Evolutionary conservation across 2,888 invertebrate species (phyloP), one percentile per base, ranked within the genome.

Genomic region (Heliconius aoede): DNA sequence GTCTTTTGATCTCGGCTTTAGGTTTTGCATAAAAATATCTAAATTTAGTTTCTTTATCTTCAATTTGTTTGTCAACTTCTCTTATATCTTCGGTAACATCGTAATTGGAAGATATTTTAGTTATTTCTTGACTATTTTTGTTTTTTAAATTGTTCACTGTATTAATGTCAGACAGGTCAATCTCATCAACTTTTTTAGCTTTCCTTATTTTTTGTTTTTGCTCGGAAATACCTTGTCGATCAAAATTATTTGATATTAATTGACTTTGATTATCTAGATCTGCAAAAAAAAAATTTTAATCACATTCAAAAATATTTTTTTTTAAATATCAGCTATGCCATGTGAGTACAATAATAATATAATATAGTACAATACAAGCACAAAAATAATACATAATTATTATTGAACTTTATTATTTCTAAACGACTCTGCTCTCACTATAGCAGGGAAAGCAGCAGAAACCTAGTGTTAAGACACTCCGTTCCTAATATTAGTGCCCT

Each of bases 71-170:
- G 4, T 60, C 65, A 51, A 75, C 79, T 32, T 73, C 69, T 76
- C 76, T 75, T 13, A 46, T 75, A 8, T 84, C 79, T 84, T 90
- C 90, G 24, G 83, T 86, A 0, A 88, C 89, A 84, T 86, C 83
- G 72, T 91, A 90, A 30, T 18, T 61, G 65, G 32, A 30, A 9
- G 24, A 28, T 64, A 65, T 36, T 73, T 76, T n/a, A 11, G 36
- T 55, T 11, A 15, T 55, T 15, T 74, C 30, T 32, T 30, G 61
- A 18, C 60, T 30, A 30, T 32, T 68, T 4, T 72, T 73, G 2
- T 28, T 18, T 30, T 62, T 11, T 55, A 55, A 21, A 55, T n/a
- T 55, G n/a, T 55, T 28, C 32, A 40, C 26, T 8, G 4, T 11
- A 72, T 62, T 61, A 15, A n/a, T 36, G 55, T 28, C 21, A 36